These are phyloP conservation scores for Antennarius maculatus DNA, from an alignment of 2,797 vertebrate species.

Conservation along the genomic window DNA sequence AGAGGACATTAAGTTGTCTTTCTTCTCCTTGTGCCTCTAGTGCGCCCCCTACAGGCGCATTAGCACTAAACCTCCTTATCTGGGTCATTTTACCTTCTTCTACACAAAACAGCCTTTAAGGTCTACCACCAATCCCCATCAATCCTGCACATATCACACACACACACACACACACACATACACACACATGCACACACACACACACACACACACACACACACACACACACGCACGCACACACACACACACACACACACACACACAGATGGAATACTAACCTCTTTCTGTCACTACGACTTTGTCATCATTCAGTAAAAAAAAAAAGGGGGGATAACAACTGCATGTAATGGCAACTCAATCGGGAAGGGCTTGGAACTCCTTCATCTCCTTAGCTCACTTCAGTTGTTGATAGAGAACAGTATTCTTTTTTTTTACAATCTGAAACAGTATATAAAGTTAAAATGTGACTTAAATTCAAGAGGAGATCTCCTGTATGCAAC, in stretches of 20 bases:
- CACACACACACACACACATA: slow-evolving; percentile 23
- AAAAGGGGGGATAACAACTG: slow-evolving; percentile 24
- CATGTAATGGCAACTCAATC: slow-evolving; percentile 40
- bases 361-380: slow-evolving; percentile 33
- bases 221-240: slow-evolving; percentile 34
- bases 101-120: slow-evolving; percentile 44
- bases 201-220: slow-evolving; percentile 33
- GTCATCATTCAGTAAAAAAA: slow-evolving; percentile 54
- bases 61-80: slow-evolving; percentile 71
- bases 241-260: slow-evolving; percentile 26
- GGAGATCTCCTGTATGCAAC: neutral
- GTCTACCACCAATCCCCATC: slow-evolving; percentile 13
- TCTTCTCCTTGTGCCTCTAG: slow-evolving; percentile 38
- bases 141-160: slow-evolving; percentile 14
- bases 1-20: slow-evolving; percentile 36
- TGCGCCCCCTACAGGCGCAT: slow-evolving; percentile 60
- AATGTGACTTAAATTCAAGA: neutral
- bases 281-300: slow-evolving; percentile 77
- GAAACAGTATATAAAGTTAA: slow-evolving; percentile 5
- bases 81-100: slow-evolving; percentile 72
- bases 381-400: slow-evolving; percentile 27
- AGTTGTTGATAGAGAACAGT: neutral
- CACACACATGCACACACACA: slow-evolving; percentile 25
- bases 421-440: neutral
- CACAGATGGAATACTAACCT: slow-evolving; percentile 69